Conservation (phyloP, 2,888 invertebrate species). For the Elaeidobius kamerunicus region DNA sequence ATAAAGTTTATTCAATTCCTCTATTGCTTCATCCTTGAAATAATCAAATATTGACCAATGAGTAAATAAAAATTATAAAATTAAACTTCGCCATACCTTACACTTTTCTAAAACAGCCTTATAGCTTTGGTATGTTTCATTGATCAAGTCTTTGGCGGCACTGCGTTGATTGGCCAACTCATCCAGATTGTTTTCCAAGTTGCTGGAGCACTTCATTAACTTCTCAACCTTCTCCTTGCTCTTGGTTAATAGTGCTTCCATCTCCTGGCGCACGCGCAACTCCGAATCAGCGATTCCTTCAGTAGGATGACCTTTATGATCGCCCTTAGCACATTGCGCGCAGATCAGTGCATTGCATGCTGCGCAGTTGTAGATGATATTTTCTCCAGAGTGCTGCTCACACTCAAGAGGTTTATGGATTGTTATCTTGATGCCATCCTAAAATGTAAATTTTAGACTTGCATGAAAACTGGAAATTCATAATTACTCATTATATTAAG, state of each 20-base stretch:
- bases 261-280: conserved; percentile 68
- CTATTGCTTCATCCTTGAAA: conserved; percentile 69
- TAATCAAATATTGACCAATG: not conserved
- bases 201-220: conserved; percentile 72
- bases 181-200: conserved; percentile 74
- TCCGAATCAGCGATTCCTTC: conserved; percentile 81
- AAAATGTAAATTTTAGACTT: not conserved
- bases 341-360: conserved; percentile 83
- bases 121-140: conserved; percentile 75
- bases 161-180: conserved; percentile 87
- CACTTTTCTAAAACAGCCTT: conserved; percentile 79
- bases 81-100: conserved; percentile 23
- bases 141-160: conserved; percentile 77
- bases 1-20: conserved; percentile 73
- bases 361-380: conserved; percentile 84
- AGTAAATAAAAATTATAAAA: not conserved
- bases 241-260: conserved; percentile 70
- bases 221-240: conserved; percentile 72
- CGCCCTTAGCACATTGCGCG: conserved; percentile 78
- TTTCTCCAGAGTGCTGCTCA: conserved; percentile 75
- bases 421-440: conserved; percentile 68
- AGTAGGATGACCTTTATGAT: conserved; percentile 83
- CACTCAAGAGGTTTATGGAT: conserved; percentile 90
- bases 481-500: not conserved
- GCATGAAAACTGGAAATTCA: not conserved